Conservation (phyloP, 2,888 invertebrate genomes). For the Drosophila affinis region DNA sequence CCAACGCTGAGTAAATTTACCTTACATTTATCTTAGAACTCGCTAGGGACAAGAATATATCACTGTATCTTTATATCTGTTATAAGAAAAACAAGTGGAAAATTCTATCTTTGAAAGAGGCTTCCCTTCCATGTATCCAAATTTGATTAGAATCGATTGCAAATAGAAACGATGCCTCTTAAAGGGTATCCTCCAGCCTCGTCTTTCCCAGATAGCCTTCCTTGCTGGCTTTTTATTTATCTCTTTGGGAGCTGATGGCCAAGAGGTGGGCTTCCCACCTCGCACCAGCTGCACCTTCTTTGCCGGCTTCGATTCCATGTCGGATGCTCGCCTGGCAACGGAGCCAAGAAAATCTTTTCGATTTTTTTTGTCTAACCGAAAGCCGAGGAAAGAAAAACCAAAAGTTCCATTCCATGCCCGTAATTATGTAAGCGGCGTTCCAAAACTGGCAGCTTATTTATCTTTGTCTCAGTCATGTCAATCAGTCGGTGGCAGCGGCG, state of each 20-base stretch:
- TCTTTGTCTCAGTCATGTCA: slow-evolving; percentile 77
- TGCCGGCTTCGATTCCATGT: slow-evolving; percentile 48
- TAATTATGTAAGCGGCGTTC: slow-evolving; percentile 75
- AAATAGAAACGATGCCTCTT: too few species aligned
- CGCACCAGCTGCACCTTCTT: slow-evolving; percentile 66
- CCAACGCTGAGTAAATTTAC: background rate
- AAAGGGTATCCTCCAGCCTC: background rate
- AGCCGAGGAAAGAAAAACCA: background rate
- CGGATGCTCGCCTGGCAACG: slow-evolving; percentile 70
- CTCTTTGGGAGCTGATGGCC: slow-evolving; percentile 46
- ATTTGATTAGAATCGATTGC: too few species aligned
- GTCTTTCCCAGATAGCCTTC: background rate
- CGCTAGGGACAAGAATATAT: too few species aligned
- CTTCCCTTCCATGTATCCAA: too few species aligned
- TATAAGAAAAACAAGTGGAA: too few species aligned
- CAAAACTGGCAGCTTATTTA: slow-evolving; percentile 77
- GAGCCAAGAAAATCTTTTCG: slow-evolving; percentile 41
- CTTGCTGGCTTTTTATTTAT: slow-evolving; percentile 45
- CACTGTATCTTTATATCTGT: too few species aligned
- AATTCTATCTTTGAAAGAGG: too few species aligned
- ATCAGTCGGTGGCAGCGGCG: slow-evolving; percentile 52
- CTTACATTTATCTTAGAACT: too few species aligned
- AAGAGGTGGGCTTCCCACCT: slow-evolving; percentile 57
- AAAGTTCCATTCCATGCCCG: slow-evolving; percentile 50
- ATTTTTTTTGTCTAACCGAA: background rate